Evolutionary conservation across 1,140 invertebrate genomes (phyloP), one percentile per base, ranked within the genome.

Genomic region (Saxidomus purpurata): DNA sequence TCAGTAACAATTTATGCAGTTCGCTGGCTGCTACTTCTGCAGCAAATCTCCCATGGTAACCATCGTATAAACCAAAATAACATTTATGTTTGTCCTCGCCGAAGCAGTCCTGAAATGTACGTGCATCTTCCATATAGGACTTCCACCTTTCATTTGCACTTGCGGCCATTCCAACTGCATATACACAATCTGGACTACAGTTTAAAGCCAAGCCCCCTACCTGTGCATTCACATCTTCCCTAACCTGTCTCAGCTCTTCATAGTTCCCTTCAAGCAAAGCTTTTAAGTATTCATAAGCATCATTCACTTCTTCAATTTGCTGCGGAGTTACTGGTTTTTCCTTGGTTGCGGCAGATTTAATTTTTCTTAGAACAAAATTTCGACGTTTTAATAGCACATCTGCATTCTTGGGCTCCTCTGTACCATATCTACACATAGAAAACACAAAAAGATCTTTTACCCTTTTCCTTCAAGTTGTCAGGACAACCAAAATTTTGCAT

Each of bases 61-160:
- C 95, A 90, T 95, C 95, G 90, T 95, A 96, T 0, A 96, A 31
- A 2, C 90, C 95, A 77, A 95, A 69, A 59, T 94, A 96, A 79
- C 94, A 95, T 90, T 95, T 95, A 40, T 93, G 91, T 40, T 22
- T 69, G 85, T 96, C 94, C 25, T 94, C 93, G 6, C 95, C 95
- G 93, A 95, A 95, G 83, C 83, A 93, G 90, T 96, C 95, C 69
- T 95, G 95, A 63, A 93, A 95, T 6, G 94, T 92, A 25, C 91
- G 81, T 0, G 92, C 91, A 82, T 96, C 95, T 71, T 96, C 95
- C 95, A 95, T 96, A 17, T 92, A 81, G 52, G 87, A 93, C 86
- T 95, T 95, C 94, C 94, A 95, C 34, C 92, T 80, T 31, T 91
- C 87, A 82, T 96, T 96, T 36, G 79, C 77, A 88, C 87, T 92